These are phyloP conservation scores for Ptycholaimellus sp. DNA, from an alignment of 2,888 invertebrate species.

Conservation along the genomic window DNA sequence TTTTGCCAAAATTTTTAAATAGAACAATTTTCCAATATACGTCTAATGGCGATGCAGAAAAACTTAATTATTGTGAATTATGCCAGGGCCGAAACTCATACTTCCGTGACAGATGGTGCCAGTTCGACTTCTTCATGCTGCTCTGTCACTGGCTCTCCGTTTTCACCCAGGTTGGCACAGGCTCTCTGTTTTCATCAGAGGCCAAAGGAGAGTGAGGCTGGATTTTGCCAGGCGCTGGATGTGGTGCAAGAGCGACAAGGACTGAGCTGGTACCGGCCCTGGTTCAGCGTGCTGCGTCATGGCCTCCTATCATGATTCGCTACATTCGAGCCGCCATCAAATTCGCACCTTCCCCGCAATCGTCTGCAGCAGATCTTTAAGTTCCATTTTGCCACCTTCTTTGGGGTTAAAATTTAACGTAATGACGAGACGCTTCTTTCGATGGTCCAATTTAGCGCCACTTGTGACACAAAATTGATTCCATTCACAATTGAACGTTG, in stretches of 20 bases:
- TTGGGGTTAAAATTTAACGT: background rate
- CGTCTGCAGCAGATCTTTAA: slow-evolving; percentile 93
- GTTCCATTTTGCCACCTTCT: slow-evolving; percentile 36
- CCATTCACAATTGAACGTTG: background rate
- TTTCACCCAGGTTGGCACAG: slow-evolving; percentile 59
- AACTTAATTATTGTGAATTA: slow-evolving; percentile 4
- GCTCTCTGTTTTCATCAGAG: too few relatives aligned
- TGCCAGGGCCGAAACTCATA: slow-evolving; percentile 69
- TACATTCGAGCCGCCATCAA: slow-evolving; percentile 87
- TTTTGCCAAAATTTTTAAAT: too few relatives aligned
- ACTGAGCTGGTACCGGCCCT: background rate
- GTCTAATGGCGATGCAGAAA: too few relatives aligned
- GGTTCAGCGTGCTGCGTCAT: slow-evolving; percentile 32
- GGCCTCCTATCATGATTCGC: slow-evolving; percentile 88
- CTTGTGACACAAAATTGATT: background rate
- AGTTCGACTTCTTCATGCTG: slow-evolving; percentile 94
- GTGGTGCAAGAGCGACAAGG: slow-evolving; percentile 7
- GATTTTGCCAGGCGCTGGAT: slow-evolving; percentile 13
- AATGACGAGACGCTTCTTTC: background rate
- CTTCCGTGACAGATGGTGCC: slow-evolving; percentile 90
- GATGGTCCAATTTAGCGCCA: background rate
- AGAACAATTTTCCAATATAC: too few relatives aligned
- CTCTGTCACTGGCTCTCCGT: slow-evolving; percentile 87
- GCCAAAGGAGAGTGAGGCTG: too few relatives aligned
- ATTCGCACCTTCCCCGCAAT: slow-evolving; percentile 91